Evolutionary conservation across 2,888 invertebrate genomes (phyloP), one percentile per base, ranked within the genome.

Genomic region (Herminia tarsipennalis): DNA sequence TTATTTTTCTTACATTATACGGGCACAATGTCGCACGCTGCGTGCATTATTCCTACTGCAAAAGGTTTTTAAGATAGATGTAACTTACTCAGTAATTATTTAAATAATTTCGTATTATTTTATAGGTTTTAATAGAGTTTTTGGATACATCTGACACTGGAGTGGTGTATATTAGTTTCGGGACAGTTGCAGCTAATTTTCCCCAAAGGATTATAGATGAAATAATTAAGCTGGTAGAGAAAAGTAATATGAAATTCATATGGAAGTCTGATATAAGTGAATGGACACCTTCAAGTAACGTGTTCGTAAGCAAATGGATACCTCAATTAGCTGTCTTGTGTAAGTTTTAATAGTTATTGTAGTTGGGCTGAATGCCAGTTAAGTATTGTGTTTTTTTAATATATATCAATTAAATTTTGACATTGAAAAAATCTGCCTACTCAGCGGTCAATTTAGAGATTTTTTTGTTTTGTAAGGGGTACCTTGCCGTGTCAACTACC

Each of bases 281-380:
- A 70, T 86, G 91, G 0, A 88, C 87, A 33, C 86, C 93, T 61
- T 93, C 94, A 0, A 74, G 86, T 6, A 95, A 96, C 71, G 92
- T 95, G 29, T 88, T 93, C 73, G 77, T 94, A 6, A 88, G 88
- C 56, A 93, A 93, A 51, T 96, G 95, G 96, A 77, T 95, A 77
- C 95, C 95, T 0, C 96, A 96, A 66, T 92, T 93, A 42, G 95
- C 95, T 62, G 92, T 96, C 50, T 83, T 96, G 30, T 94, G 95
- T 93, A 73, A 91, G 92, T 92, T n/a, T n/a, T n/a, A n/a, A n/a
- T n/a, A n/a, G n/a, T n/a, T n/a, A n/a, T n/a, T n/a, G n/a, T n/a
- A n/a, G n/a, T n/a, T n/a, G n/a, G n/a, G n/a, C n/a, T n/a, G n/a
- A n/a, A n/a, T n/a, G n/a, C n/a, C n/a, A n/a, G n/a, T n/a, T n/a